These are phyloP conservation scores for Dasyprocta punctata DNA, from an alignment of 2,113 vertebrate genomes.

Conservation along the genomic window DNA sequence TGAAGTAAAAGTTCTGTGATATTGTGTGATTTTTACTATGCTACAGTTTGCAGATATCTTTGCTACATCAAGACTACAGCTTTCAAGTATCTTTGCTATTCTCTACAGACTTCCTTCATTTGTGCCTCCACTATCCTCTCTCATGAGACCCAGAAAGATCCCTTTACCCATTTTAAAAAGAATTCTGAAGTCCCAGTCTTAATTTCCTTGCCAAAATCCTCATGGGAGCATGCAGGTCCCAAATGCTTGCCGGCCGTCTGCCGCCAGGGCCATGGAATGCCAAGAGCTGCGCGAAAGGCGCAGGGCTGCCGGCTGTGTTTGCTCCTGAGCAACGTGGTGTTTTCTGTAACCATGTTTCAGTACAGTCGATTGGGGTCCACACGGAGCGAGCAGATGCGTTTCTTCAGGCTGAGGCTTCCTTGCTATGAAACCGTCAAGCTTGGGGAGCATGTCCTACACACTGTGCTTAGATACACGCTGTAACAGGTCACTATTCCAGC, in stretches of 20 bases:
- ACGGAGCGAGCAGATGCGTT: conserved; percentile 30
- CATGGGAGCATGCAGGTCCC: neutral
- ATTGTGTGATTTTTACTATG: neutral
- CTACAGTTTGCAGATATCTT: too few species aligned
- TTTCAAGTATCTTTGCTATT: neutral
- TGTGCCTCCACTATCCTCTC: neutral
- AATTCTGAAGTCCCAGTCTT: neutral
- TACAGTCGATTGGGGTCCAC: neutral
- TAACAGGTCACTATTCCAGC: neutral
- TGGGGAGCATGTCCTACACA: neutral
- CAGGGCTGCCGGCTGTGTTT: neutral
- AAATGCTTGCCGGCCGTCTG: neutral
- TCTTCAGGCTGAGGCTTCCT: neutral
- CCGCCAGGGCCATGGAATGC: neutral
- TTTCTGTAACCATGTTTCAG: neutral
- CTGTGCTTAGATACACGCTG: neutral
- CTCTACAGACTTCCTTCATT: neutral
- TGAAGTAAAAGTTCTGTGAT: neutral
- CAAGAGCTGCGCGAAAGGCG: neutral
- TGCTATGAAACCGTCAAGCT: neutral
- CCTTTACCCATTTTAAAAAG: neutral
- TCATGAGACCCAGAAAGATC: neutral
- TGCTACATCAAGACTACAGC: too few species aligned
- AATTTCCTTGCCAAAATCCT: neutral
- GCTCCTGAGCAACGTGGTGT: neutral